Evolutionary conservation across 1,140 invertebrate species (phyloP).

Genomic region (Anadara kagoshimensis): DNA sequence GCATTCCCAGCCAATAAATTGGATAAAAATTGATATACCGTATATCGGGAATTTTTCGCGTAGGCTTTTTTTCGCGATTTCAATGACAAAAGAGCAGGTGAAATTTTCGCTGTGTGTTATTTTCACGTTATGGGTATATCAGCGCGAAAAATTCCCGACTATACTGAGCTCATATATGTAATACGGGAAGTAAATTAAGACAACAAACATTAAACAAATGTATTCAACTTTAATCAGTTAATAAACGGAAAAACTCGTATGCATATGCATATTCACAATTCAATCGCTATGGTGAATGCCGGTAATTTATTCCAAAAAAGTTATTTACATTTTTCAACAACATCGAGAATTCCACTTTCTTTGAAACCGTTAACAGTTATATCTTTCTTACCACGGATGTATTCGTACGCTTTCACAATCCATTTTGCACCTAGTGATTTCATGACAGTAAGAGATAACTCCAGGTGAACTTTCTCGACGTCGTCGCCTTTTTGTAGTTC

Average conservation of each 20-base stretch:
- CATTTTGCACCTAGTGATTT: conserved; percentile 13
- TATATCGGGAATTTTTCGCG: too few relatives aligned
- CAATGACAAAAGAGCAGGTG: background rate
- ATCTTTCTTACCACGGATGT: background rate
- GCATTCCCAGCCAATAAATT: too few relatives aligned
- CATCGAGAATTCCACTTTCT: conserved; percentile 19
- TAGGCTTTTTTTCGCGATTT: conserved; percentile 5
- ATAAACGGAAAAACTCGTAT: background rate
- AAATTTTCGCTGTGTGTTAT: conserved; percentile 4
- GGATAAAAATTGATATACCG: too few relatives aligned
- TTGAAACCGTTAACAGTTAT: conserved; percentile 9
- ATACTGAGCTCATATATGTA: too few relatives aligned
- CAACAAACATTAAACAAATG: background rate
- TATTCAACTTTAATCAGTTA: background rate
- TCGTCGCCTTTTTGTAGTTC: background rate
- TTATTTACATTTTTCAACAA: too few relatives aligned
- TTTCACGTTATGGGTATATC: background rate
- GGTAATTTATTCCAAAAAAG: too few relatives aligned
- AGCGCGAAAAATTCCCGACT: background rate
- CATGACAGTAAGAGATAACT: conserved; percentile 4
- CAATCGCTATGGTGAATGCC: background rate
- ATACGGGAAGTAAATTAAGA: too few relatives aligned
- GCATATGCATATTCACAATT: background rate
- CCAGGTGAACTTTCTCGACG: background rate
- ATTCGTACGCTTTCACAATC: conserved; percentile 9